Evolutionary conservation across 2,113 vertebrate species (phyloP), one percentile per base, ranked within the genome.

Genomic region (Zosterops pallidus): DNA sequence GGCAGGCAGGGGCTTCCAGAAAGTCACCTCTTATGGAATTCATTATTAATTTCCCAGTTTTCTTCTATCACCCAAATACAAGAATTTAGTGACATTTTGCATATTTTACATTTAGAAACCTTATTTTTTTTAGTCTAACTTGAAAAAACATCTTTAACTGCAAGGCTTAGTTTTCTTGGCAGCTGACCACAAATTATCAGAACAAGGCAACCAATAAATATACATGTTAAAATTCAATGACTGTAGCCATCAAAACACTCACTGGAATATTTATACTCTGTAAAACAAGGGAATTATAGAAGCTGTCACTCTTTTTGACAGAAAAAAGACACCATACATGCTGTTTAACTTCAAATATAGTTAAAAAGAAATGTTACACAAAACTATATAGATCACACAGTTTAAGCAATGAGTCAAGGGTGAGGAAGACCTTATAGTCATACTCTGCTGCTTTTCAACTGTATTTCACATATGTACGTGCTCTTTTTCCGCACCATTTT

Each of bases 231-330:
- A 97, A 94, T 68, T 83, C 92, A 89, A 78, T 78, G 72, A 94
- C 83, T 95, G 92, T 69, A 96, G 71, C 79, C 90, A 96, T 95
- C 88, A 92, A 94, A 97, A 95, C 85, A 96, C 72, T 90, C 83
- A 90, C 37, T 94, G 90, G 93, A 95, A 93, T 95, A 97, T 95
- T 96, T 96, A 95, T 95, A 93, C 74, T 90, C 92, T 71, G 64
- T 89, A 85, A 93, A 97, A 92, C 75, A 94, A 81, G 90, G 68
- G 90, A 94, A 96, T 96, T 96, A 96, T 75, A 95, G 90, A 97
- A 95, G 88, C 92, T 96, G 94, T 93, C 95, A 96, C 56, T 96
- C 94, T 94, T 90, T 75, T 86, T 96, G 92, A 97, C 94, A 96
- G 95, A 94, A 94, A 95, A 96, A 96, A 95, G 96, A 78, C 93